Conservation (phyloP, 2,888 invertebrate genomes). For the Fragum sueziense region DNA sequence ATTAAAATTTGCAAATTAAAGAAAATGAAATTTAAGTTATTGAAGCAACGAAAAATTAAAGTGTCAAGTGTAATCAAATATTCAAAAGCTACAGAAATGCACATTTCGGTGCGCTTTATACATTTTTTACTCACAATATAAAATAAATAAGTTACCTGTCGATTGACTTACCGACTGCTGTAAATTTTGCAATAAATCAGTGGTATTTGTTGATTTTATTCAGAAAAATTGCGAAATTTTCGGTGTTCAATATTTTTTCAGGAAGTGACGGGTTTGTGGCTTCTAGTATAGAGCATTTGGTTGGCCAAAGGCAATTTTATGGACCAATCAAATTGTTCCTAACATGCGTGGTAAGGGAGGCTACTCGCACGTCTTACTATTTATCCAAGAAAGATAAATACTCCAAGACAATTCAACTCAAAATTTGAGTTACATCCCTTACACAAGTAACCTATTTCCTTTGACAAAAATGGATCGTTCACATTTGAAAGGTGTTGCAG, state of each 20-base stretch:
- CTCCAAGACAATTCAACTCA: too few relatives aligned
- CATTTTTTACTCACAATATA: not conserved
- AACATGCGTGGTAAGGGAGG: not conserved
- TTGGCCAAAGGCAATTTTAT: not conserved
- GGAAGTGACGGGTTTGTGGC: constrained; percentile 1
- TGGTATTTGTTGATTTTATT: too few relatives aligned
- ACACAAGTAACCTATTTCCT: too few relatives aligned
- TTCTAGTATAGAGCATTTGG: not conserved
- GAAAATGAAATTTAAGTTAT: not conserved
- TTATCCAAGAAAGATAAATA: too few relatives aligned
- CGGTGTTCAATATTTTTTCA: not conserved
- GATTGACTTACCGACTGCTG: not conserved
- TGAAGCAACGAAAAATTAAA: not conserved
- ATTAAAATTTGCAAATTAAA: not conserved
- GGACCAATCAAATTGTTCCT: not conserved
- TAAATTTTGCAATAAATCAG: not conserved
- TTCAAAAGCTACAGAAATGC: not conserved
- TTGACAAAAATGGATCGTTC: too few relatives aligned
- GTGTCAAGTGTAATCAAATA: not conserved
- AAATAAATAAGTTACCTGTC: not conserved
- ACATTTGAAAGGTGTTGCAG: too few relatives aligned
- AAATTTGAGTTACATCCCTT: too few relatives aligned
- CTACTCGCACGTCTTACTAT: not conserved
- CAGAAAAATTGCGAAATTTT: constrained; percentile 4
- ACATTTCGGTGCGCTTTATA: too few relatives aligned